Base-by-base conservation (phyloP, 2,113 vertebrate genomes). In the Mormyrus lacerda region DNA sequence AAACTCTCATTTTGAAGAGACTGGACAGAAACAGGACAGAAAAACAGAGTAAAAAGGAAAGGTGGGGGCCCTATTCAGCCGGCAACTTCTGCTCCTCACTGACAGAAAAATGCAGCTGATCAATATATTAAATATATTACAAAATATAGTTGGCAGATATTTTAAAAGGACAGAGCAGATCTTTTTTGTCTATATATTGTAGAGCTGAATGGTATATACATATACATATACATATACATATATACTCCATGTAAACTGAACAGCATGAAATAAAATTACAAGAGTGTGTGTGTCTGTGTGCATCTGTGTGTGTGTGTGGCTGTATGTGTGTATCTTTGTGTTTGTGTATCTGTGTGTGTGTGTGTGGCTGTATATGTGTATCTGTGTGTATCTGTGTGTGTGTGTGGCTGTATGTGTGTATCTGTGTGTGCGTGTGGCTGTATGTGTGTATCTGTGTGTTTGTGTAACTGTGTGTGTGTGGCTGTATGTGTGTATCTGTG, bases 221-320 rank as follows among this genome's bases (percentile, higher is more conserved):
- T 19, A 42, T n/a, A n/a, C n/a, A n/a, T n/a, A n/a, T n/a, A n/a
- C n/a, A n/a, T n/a, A n/a, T n/a, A n/a, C n/a, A n/a, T n/a, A n/a
- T n/a, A n/a, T n/a, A n/a, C n/a, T n/a, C n/a, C n/a, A n/a, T n/a
- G n/a, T n/a, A n/a, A 85, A 89, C 76, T 85, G 90, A 87, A n/a
- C 19, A 51, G 69, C 90, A 90, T 53, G 2, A 27, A 90, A 89
- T 90, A 91, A 58, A 48, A 90, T 88, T 92, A 35, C 90, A 65
- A 88, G 90, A 89, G 45, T n/a, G 31, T 83, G 87, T 21, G 73
- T 86, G 90, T 58, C 84, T 45, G 89, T 88, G 91, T 90, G 89
- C 48, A 0, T 50, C 10, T 50, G 11, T 15, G 48, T 15, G 10
- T 1, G 7, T 51, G 50, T 17, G 50, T 51, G 2, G n/a, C n/a